phyloP scores from a whole-genome alignment of 1,140 invertebrate species.

The Sitophilus oryzae region DNA sequence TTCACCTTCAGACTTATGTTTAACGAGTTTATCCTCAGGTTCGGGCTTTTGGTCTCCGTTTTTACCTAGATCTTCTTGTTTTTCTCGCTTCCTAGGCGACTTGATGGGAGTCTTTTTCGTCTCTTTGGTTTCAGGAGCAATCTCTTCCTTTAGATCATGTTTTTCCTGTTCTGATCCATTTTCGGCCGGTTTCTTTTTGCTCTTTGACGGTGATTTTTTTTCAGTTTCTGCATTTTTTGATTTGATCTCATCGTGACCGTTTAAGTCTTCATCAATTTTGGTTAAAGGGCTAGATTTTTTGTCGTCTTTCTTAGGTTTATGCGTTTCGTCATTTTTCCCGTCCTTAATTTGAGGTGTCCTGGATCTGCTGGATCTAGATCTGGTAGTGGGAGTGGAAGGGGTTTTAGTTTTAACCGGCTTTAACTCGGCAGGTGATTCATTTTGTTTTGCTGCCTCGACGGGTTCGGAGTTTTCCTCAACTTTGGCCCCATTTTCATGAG shows the following conservation, averaged over 20 bases:
- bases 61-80: constrained; percentile 10
- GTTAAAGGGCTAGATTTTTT: not conserved
- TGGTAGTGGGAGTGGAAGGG: constrained; percentile 1
- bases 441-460: not conserved
- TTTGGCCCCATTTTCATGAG: constrained; percentile 17
- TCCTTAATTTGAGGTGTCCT: constrained; percentile 18
- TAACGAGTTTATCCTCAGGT: constrained; percentile 1
- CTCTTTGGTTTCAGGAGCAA: constrained; percentile 1
- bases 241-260: not conserved
- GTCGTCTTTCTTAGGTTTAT: constrained; percentile 11
- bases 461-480: constrained; percentile 4
- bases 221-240: not conserved
- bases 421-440: too few relatives aligned
- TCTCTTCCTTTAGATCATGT: too few relatives aligned
- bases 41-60: constrained; percentile 1
- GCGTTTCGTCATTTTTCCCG: constrained; percentile 1
- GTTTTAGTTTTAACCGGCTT: constrained; percentile 12
- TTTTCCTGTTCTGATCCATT: too few relatives aligned
- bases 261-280: not conserved
- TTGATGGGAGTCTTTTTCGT: not conserved
- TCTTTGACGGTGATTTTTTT: not conserved
- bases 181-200: not conserved
- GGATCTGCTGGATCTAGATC: constrained; percentile 21
- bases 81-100: constrained; percentile 1
- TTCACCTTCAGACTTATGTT: constrained; percentile 8